Evolutionary conservation across 2,888 invertebrate species (phyloP).

Genomic region (Clunio marinus): DNA sequence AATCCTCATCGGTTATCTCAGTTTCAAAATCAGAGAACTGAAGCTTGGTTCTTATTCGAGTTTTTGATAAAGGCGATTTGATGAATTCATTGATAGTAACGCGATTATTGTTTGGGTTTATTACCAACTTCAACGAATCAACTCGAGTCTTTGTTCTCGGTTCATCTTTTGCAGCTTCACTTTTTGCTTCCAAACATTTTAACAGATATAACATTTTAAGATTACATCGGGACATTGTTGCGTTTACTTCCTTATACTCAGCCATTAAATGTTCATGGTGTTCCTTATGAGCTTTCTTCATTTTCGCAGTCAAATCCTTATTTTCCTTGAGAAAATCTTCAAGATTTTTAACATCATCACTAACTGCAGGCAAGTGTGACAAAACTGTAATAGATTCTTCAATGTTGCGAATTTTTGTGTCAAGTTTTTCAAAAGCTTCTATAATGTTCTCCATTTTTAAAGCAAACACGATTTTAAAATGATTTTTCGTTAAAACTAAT

Average conservation of each 20-base stretch:
- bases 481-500: too few species aligned
- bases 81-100: background rate
- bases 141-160: background rate
- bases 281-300: background rate
- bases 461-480: too few species aligned
- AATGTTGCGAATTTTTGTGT: background rate
- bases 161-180: background rate
- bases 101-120: background rate
- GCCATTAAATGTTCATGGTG: background rate
- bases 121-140: background rate
- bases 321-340: background rate
- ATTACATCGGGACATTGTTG: background rate
- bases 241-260: background rate
- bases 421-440: background rate
- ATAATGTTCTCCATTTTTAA: background rate
- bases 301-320: background rate
- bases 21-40: background rate
- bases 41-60: too few species aligned
- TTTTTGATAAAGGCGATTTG: background rate
- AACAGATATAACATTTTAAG: background rate
- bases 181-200: background rate
- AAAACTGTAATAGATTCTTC: background rate
- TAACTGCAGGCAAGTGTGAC: background rate
- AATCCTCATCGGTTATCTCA: background rate
- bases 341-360: background rate